Evolutionary conservation across 1,140 invertebrate species (phyloP), one percentile per base, ranked within the genome.

Genomic region (Bombyx mandarina): DNA sequence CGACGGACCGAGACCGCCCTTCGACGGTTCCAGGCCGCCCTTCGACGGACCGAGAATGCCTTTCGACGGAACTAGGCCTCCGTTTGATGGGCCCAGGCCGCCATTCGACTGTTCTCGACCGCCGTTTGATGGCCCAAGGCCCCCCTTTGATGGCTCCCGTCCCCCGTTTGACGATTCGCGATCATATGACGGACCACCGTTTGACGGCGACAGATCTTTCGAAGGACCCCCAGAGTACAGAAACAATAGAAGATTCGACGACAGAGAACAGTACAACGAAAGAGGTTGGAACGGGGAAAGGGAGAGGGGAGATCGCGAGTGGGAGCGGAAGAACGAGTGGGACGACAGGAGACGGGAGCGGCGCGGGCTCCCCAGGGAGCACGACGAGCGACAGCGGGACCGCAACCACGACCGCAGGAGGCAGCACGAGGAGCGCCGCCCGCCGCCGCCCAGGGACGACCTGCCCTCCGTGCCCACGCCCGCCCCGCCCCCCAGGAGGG

Each of bases 211-310:
- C 5, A 60, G 75, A 47, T 73, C 63, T 35, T 76, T 73, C 50
- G 71, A 75, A 12, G 71, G 71, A 3, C 83, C 82, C 0, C 73
- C 83, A 8, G 79, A 82, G 42, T 85, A 74, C 68, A 73, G 82
- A 52, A 75, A 68, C 7, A 78, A 77, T 43, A 66, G 81, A 51
- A 73, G 73, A 57, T 86, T 75, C 57, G 84, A 81, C 12, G 81
- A 79, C 18, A 68, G 77, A 48, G 86, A 78, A 43, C 71, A 77
- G 49, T 82, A 69, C 56, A 71, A 70, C 44, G 84, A 87, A 2
- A 73, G 85, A 54, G 75, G 75, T 8, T 81, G 79, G 77, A 81
- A 77, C 46, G 77, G 76, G 22, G 74, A 80, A 22, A 63, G 82
- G 50, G 78, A 79, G 7, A 68, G 26, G 1, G 26, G 79, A 22